Base-by-base conservation (phyloP, 1,140 invertebrate genomes). In the Nephotettix cincticeps region DNA sequence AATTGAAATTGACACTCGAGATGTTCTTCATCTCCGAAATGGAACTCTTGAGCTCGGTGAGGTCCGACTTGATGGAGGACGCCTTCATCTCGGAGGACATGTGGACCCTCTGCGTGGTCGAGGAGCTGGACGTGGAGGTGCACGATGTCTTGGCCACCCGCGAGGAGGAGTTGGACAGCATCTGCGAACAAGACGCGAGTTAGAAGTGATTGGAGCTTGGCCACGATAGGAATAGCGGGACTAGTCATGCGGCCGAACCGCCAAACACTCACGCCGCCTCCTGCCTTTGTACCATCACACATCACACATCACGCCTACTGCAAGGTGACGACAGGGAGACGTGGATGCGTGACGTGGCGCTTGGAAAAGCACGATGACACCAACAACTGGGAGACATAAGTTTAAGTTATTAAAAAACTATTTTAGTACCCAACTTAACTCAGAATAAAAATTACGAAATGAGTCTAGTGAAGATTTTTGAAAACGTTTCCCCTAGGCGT, bases 11-110 rank as follows among this genome's bases (percentile, higher is more conserved):
- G 81, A 78, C 64, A 69, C 77, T 45, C 70, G 79, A 77, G 72
- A 84, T 71, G 68, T 83, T 87, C 76, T 90, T 91, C 86, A 93
- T 91, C 83, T 92, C 90, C 27, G 89, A 90, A 80, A 92, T 90
- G 75, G 89, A 89, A 77, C 87, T 89, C 80, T 92, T 89, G 51
- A 92, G 84, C 74, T 92, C 90, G 71, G 85, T 86, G 51, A 92
- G 84, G 80, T 91, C 89, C n/a, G 88, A 88, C 80, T 91, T 90
- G 77, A 91, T 85, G 19, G 87, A 88, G 69, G 86, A 88, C 65
- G 88, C 86, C 78, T 89, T 89, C 81, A 87, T 84, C 80, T 89
- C 87, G 28, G 69, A 72, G 45, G 25, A 43, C 68, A 77, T 80
- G 36, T 78, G 77, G 70, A 80, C 79, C 74, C 80, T 79, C 68